These are phyloP conservation scores for Chlorocebus sabaeus DNA, from an alignment of 2,113 vertebrate genomes.

Conservation along the genomic window DNA sequence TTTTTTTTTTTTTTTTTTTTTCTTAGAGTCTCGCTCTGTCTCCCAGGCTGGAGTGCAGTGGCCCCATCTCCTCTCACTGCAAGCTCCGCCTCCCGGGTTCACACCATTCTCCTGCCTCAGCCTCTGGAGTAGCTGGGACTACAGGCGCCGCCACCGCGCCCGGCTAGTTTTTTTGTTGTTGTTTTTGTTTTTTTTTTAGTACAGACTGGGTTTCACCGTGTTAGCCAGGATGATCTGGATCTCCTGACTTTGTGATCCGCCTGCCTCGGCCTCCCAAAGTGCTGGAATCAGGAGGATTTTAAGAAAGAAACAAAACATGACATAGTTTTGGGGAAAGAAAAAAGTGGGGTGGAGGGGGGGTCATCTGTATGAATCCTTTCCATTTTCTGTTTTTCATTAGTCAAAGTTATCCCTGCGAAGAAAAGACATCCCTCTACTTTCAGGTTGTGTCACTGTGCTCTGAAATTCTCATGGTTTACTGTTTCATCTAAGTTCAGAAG, in stretches of 20 bases:
- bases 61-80: accelerated
- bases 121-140: no score
- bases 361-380: neutral
- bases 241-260: no score
- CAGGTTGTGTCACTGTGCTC: neutral
- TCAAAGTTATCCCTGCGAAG: neutral
- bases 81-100: no score
- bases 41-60: no score
- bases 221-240: no score
- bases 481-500: neutral
- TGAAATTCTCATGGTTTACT: neutral
- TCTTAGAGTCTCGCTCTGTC: no score
- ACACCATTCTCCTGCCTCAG: no score
- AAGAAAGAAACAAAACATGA: neutral
- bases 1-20: neutral
- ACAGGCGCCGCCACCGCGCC: accelerated
- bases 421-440: neutral
- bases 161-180: accelerated
- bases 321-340: neutral
- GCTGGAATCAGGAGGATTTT: neutral
- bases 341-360: neutral
- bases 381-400: neutral
- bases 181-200: no score
- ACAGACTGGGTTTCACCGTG: no score
- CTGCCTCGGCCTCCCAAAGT: no score